These are phyloP conservation scores for Aphelinus atriplicis DNA, from an alignment of 1,140 invertebrate species.

Conservation along the genomic window DNA sequence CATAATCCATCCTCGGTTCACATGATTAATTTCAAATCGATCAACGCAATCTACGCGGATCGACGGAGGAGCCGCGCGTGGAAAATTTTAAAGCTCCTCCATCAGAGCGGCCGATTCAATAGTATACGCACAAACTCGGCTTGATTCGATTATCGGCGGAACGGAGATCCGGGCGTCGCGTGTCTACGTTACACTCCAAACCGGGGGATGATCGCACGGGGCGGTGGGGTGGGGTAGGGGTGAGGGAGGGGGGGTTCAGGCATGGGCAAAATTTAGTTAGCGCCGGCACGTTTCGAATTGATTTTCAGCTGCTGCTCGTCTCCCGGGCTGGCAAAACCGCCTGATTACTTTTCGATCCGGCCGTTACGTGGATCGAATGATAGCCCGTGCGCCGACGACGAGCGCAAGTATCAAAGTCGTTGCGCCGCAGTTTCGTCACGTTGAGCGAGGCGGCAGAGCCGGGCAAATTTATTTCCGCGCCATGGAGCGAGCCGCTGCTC, in stretches of 20 bases:
- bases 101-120: too few relatives aligned
- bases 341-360: conserved; percentile 60
- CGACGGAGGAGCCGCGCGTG: too few relatives aligned
- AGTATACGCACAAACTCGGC: too few relatives aligned
- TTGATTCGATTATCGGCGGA: not conserved
- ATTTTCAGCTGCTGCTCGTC: conserved; percentile 46
- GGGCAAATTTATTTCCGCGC: conserved; percentile 5
- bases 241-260: too few relatives aligned
- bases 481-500: too few relatives aligned
- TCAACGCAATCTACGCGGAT: too few relatives aligned
- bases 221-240: too few relatives aligned
- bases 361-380: conserved; percentile 58
- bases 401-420: conserved; percentile 1
- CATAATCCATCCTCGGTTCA: too few relatives aligned
- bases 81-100: too few relatives aligned
- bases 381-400: conserved; percentile 5
- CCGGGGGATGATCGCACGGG: conserved; percentile 19
- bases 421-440: conserved; percentile 13
- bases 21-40: too few relatives aligned
- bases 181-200: not conserved
- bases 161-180: not conserved
- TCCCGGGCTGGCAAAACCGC: not conserved
- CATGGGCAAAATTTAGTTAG: conserved; percentile 54
- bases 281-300: conserved; percentile 55
- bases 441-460: not conserved